Evolutionary conservation across 1,140 invertebrate species (phyloP).

Genomic region (Ostrea denselamellosa): DNA sequence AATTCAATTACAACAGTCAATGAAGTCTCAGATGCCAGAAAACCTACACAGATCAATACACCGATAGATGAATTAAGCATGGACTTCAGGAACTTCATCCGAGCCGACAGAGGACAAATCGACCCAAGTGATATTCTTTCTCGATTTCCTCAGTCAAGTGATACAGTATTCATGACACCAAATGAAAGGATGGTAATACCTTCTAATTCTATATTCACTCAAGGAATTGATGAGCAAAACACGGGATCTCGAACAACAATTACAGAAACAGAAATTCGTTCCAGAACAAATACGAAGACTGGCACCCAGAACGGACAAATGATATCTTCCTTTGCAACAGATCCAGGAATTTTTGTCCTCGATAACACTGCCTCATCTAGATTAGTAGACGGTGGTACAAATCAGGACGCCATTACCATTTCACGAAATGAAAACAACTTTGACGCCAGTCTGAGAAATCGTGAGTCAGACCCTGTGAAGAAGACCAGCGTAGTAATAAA

Average conservation of each 20-base stretch:
- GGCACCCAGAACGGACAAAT: not conserved
- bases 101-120: not conserved
- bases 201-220: constrained; percentile 1
- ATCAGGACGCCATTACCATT: not conserved
- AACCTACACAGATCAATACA: not conserved
- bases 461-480: not conserved
- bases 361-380: not conserved
- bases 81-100: constrained; percentile 4
- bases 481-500: constrained; percentile 5
- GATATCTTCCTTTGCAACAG: not conserved
- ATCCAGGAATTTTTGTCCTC: not conserved
- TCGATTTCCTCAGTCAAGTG: not conserved
- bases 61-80: not conserved
- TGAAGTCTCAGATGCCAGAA: not conserved
- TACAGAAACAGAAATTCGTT: constrained; percentile 32
- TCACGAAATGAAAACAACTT: not conserved
- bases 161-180: not conserved
- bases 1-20: not conserved
- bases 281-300: not conserved
- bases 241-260: not conserved
- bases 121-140: constrained; percentile 13
- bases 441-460: not conserved
- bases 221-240: not conserved
- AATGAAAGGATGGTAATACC: not conserved
- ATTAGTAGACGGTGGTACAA: not conserved